These are phyloP conservation scores for Monomorium pharaonis DNA, from an alignment of 1,140 invertebrate genomes.

Conservation along the genomic window DNA sequence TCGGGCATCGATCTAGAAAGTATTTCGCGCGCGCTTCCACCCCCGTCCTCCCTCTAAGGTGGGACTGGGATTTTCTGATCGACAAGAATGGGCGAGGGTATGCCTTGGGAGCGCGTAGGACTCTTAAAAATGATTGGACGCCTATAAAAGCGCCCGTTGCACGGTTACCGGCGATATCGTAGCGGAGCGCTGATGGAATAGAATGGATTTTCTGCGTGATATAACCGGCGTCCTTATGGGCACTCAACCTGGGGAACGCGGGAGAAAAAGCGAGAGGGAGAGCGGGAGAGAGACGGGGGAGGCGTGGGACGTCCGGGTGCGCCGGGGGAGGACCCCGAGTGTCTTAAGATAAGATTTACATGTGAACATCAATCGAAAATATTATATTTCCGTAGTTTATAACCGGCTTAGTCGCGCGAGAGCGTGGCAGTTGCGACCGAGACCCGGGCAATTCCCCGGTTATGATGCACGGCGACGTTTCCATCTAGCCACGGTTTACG, in stretches of 20 bases:
- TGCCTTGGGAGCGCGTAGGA: conserved; percentile 56
- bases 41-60: neutral
- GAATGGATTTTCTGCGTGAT: conserved; percentile 56
- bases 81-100: conserved; percentile 56
- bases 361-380: conserved; percentile 45
- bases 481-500: conserved; percentile 33
- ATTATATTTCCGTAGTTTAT: conserved; percentile 53
- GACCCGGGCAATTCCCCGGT: conserved; percentile 31
- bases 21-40: conserved; percentile 47
- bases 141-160: conserved; percentile 65
- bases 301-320: neutral
- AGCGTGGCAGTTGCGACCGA: conserved; percentile 14
- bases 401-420: conserved; percentile 41
- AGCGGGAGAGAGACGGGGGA: neutral
- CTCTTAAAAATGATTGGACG: conserved; percentile 78
- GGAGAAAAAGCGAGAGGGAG: neutral
- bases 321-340: neutral
- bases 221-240: conserved; percentile 44
- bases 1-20: conserved; percentile 72
- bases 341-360: conserved; percentile 54
- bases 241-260: neutral
- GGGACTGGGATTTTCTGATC: conserved; percentile 42
- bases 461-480: conserved; percentile 41
- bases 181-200: conserved; percentile 43
- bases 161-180: conserved; percentile 51